Base-by-base conservation (phyloP, 1,140 invertebrate species). In the Drepana arcuata region DNA sequence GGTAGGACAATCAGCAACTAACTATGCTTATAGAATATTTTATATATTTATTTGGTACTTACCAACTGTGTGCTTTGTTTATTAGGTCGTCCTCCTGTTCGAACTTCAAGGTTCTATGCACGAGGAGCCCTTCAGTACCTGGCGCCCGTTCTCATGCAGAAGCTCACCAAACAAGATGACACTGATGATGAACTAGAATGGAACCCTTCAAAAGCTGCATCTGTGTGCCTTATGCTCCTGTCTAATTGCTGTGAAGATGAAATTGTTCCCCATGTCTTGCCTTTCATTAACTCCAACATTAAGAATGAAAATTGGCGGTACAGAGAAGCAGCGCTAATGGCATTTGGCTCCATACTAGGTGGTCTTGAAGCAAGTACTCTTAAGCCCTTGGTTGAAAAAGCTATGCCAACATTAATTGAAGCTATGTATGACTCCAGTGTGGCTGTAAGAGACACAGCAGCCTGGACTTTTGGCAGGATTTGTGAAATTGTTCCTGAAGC, bases 191-290 rank as follows among this genome's bases (percentile, higher is more conserved):
- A 99, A 75, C 96, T 99, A 72, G 97, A 99, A 65, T 99, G 98
- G 98, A 99, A 98, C 85, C 98, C 98, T 3, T 95, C 96, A 46
- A 99, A 99, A 86, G 96, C 98, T 2, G 96, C 98, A 14, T 97
- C 98, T 14, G 98, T 99, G n/a, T 99, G 98, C 82, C 84, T 99
- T 0, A 99, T 99, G 96, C 85, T 99, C 9, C 85, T 99, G 46
- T 93, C 98, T 14, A 94, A 95, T 14, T 99, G 97, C 65, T 98
- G 96, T 74, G 97, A 98, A 82, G 96, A 99, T 82, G 93, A 93
- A 58, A 97, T 99, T 53, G 94, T 99, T n/a, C 91, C 90, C 2
- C 91, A 93, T 82, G 96, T 99, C 7, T 83, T 99, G 61, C 97
- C 97, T n/a, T 99, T 99, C 75, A 95, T 99, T 23, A 93, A 95